Conservation (phyloP, 2,888 invertebrate genomes). For the Amiota mariae region DNA sequence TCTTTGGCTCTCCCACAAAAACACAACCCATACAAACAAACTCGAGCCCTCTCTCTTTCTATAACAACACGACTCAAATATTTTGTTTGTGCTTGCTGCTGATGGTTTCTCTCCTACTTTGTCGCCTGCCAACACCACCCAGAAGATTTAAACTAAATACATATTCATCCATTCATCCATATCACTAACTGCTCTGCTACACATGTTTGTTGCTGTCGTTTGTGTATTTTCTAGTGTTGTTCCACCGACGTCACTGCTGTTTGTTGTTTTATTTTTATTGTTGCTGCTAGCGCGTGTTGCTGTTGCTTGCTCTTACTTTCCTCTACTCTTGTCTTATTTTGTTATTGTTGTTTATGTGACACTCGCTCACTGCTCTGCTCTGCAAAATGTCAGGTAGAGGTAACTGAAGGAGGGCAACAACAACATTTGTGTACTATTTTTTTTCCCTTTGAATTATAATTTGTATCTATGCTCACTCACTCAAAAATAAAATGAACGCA, state of each 20-base stretch:
- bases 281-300: constrained; percentile 28
- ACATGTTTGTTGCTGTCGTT: constrained; percentile 53
- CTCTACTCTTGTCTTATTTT: constrained; percentile 27
- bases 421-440: constrained; percentile 22
- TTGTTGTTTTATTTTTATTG: constrained; percentile 28
- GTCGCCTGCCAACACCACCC: neutral
- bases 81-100: constrained; percentile 21
- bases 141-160: too few species aligned
- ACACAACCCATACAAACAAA: constrained; percentile 23
- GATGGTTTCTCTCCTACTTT: constrained; percentile 16
- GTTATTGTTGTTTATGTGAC: constrained; percentile 42
- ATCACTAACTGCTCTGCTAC: neutral
- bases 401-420: too few species aligned
- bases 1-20: too few species aligned
- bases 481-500: neutral
- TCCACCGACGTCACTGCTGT: constrained; percentile 24
- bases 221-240: constrained; percentile 44
- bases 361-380: constrained; percentile 46
- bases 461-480: neutral
- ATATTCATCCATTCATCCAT: neutral
- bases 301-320: constrained; percentile 24
- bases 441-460: constrained; percentile 14
- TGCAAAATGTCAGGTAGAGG: constrained; percentile 57
- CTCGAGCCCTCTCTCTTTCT: neutral
- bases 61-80: too few species aligned